Evolutionary conservation across 53 echinoderm and acorn worm genomes (phyloP).

Genomic region (Mesocentrotus franciscanus): DNA sequence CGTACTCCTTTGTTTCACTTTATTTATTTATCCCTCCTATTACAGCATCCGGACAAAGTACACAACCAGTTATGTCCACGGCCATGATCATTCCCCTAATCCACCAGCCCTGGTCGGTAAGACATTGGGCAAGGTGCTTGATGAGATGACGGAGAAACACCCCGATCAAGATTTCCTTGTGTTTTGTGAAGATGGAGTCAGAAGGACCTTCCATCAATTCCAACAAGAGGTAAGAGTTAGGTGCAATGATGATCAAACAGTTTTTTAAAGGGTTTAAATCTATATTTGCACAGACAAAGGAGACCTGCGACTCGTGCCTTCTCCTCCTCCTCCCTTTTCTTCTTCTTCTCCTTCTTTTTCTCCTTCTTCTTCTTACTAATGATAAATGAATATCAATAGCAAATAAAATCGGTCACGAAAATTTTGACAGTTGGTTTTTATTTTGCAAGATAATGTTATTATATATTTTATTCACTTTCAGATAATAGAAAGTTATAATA

Average conservation of each 20-base stretch:
- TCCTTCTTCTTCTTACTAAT: too few species aligned
- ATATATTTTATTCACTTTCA: too few species aligned
- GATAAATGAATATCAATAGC: too few species aligned
- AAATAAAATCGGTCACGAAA: too few species aligned
- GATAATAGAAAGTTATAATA: too few species aligned
- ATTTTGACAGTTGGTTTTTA: too few species aligned
- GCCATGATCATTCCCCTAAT: background rate
- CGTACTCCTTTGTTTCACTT: background rate
- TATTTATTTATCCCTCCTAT: background rate
- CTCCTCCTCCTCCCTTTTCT: background rate
- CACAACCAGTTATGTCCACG: background rate
- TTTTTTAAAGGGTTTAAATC: background rate
- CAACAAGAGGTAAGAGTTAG: constrained; percentile 73
- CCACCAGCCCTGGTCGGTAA: constrained; percentile 19
- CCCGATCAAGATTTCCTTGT: constrained; percentile 79
- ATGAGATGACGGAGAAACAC: constrained; percentile 75
- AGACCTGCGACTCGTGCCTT: background rate
- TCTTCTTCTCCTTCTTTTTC: background rate
- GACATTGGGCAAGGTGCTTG: constrained; percentile 77
- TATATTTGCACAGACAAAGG: background rate
- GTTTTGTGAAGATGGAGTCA: constrained; percentile 74
- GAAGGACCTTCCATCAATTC: constrained; percentile 76
- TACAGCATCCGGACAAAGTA: background rate
- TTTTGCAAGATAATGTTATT: too few species aligned
- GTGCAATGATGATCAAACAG: background rate